Evolutionary conservation across 2,113 vertebrate species (phyloP), one percentile per base, ranked within the genome.

Genomic region (Xenopus borealis): DNA sequence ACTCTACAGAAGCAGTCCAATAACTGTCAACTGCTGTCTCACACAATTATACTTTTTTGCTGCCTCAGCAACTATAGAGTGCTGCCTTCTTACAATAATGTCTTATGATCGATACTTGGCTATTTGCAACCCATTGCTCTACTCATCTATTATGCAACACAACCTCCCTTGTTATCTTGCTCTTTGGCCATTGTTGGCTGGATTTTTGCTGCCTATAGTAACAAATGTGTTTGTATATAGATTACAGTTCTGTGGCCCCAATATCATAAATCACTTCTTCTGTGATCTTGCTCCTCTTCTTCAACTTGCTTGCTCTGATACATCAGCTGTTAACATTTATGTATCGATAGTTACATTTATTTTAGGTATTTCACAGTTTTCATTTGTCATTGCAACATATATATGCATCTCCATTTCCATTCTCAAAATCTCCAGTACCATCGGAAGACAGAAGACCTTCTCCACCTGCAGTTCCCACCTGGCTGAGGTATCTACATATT

Each of bases 31-130:
- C 11, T 72, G 75, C 33, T 83, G 82, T 45, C 59, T 78, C 53
- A 46, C 63, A 0, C 81, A 85, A 55, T 0, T 80, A 9, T 78
- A 82, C 23, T 77, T 85, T 17, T 83, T 82, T 27, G 12, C 62
- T 0, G 55, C 81, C 2, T 82, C 83, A n/a, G 78, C 82, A 10
- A 78, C 81, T 17, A 63, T 78, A 0, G 72, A 85, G 57, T 81
- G 75, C 1, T 82, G 80, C 23, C 75, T 85, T 17, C 33, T 85
- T 20, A 73, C 79, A 13, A 77, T 40, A 46, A 85, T 85, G 84
- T 82, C 83, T 11, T 83, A 83, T 45, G 84, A 83, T 23, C 71
- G 75, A 13, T 81, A 58, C 23, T 65, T 83, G 47, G 75, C 82
- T 20, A 72, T 74, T 47, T 74, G 72, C 30, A 47, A 47, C 33